phyloP scores from a whole-genome alignment of 2,888 invertebrate genomes.

The Drosophila melanocephala region DNA sequence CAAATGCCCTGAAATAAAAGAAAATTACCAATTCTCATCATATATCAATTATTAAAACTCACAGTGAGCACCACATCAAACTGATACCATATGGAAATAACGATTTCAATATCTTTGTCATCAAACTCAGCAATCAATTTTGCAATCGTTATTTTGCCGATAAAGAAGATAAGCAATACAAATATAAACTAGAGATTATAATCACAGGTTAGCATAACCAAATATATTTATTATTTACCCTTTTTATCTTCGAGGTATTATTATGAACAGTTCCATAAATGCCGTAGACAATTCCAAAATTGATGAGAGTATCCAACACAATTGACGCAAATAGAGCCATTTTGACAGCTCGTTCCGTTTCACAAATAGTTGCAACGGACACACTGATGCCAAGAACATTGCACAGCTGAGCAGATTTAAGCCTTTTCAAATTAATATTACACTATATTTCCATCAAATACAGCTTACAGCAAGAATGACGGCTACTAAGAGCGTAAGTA shows the following conservation, averaged over 20 bases:
- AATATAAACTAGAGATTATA: constrained; percentile 23
- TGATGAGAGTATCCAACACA: constrained; percentile 14
- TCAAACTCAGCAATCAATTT: constrained; percentile 2
- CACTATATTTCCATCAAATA: background rate
- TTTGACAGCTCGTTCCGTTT: background rate
- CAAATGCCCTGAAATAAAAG: constrained; percentile 19
- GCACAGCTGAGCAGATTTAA: constrained; percentile 17
- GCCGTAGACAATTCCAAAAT: constrained; percentile 23
- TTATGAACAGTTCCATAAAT: constrained; percentile 19
- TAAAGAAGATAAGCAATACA: constrained; percentile 21
- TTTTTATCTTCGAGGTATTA: constrained; percentile 8
- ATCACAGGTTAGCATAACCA: background rate
- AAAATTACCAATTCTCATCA: fast-evolving
- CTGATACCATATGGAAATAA: constrained; percentile 22
- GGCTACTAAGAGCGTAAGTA: background rate
- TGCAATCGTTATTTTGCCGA: constrained; percentile 29
- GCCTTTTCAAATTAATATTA: background rate
- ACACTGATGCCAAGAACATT: constrained; percentile 9
- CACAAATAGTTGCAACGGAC: constrained; percentile 7
- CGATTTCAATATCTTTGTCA: background rate
- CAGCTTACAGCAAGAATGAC: constrained; percentile 29
- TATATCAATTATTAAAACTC: constrained; percentile 6
- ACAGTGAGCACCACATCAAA: constrained; percentile 27
- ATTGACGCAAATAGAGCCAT: constrained; percentile 12
- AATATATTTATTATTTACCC: constrained; percentile 11